Conservation (phyloP, 2,113 vertebrate genomes). For the Ellobius talpinus region DNA sequence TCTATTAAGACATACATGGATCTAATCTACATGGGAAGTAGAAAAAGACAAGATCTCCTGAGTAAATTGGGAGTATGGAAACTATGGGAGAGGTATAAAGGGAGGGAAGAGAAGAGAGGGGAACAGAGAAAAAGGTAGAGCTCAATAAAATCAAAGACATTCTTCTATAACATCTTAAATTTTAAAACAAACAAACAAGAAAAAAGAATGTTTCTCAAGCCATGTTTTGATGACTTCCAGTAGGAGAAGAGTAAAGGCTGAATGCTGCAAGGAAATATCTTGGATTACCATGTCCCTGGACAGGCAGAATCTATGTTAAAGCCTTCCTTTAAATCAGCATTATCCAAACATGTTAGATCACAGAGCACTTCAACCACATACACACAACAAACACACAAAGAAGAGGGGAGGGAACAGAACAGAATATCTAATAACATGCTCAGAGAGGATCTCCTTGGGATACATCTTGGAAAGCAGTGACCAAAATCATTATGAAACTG, state of each 20-base stretch:
- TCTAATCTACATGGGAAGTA: too few relatives aligned
- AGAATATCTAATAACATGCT: not conserved
- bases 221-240: not conserved
- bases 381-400: not conserved
- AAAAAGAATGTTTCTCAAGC: not conserved
- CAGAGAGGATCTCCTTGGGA: not conserved
- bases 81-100: too few relatives aligned
- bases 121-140: too few relatives aligned
- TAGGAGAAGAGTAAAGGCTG: not conserved
- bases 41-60: too few relatives aligned
- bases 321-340: not conserved
- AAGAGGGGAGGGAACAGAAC: not conserved
- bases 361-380: not conserved
- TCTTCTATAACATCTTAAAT: too few relatives aligned
- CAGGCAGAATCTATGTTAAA: not conserved
- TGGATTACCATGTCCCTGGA: not conserved
- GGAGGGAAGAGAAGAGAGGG: too few relatives aligned
- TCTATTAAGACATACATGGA: not conserved
- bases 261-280: not conserved
- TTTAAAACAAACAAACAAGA: too few relatives aligned
- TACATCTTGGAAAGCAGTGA: constrained; percentile 34
- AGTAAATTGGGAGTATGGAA: too few relatives aligned
- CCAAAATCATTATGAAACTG: constrained; percentile 5
- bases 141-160: too few relatives aligned
- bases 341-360: not conserved